Evolutionary conservation across 23 tunicate genomes (phyloP).

Genomic region (Diplosoma virens): DNA sequence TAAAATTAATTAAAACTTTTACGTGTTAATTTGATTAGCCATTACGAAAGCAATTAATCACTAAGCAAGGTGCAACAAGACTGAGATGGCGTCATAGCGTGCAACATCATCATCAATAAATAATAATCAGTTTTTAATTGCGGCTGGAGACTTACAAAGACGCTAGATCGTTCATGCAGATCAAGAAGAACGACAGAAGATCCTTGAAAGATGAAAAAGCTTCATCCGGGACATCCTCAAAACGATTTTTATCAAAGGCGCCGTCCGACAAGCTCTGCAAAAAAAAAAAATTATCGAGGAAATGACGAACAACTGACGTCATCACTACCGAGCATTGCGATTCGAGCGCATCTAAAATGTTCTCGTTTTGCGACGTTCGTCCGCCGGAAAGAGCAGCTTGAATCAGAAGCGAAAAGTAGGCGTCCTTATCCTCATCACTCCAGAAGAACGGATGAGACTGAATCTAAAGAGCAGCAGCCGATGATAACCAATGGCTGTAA

Average conservation of each 20-base stretch:
- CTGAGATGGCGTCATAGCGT: too few species aligned
- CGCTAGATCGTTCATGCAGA: conserved; percentile 15
- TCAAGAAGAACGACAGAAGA: conserved; percentile 3
- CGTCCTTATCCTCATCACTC: conserved; percentile 39
- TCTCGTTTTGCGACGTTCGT: too few species aligned
- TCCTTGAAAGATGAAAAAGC: not conserved
- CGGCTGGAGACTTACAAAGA: conserved; percentile 37
- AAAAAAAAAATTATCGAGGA: not conserved
- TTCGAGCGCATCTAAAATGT: too few species aligned
- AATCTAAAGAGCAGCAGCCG: conserved; percentile 3
- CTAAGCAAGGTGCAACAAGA: too few species aligned
- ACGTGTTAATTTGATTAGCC: too few species aligned
- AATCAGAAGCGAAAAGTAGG: conserved; percentile 16
- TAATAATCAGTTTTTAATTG: too few species aligned
- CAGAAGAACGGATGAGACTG: conserved; percentile 65
- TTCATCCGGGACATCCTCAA: conserved; percentile 9
- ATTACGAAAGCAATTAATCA: too few species aligned
- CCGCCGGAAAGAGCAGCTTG: conserved; percentile 16
- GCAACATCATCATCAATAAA: too few species aligned
- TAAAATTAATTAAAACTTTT: too few species aligned
- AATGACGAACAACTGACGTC: too few species aligned
- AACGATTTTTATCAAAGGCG: not conserved
- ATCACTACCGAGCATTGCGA: too few species aligned
- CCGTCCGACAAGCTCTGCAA: not conserved
- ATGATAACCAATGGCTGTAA: not conserved